Evolutionary conservation across 2,888 invertebrate species (phyloP), one percentile per base, ranked within the genome.

Genomic region (Cantharis lateralis): DNA sequence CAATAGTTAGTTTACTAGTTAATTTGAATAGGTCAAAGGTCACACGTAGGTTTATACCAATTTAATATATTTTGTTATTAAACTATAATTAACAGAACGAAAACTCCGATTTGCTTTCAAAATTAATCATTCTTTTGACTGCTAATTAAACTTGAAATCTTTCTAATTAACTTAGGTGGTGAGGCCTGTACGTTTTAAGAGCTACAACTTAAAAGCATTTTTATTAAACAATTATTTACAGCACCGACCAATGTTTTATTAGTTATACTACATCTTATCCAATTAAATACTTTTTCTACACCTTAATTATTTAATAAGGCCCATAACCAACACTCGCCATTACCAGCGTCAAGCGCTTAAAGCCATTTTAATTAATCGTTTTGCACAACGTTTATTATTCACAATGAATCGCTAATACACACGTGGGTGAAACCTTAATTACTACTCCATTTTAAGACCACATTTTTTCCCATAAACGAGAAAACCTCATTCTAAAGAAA

Each of bases 131-230:
- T 78, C 74, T 75, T 77, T 78, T 82, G 81, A 82, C 82, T 80
- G 80, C 78, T 80, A 82, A 82, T 82, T 82, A 82, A 82, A 81
- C 80, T 81, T 79, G 81, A 81, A 82, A 80, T 76, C 79, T 80
- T 78, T 79, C 81, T 78, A 79, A 81, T 82, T 80, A 81, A 79
- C 78, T 72, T 62, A 62, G 70, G 78, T 73, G 76, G 68, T 80
- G 73, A 78, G 72, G 72, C 72, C 76, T 75, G 16, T 48, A 24
- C 32, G 69, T 32, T 66, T 24, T 24, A 20, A 66, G 24, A 24
- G 18, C 20, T 66, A n/a, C 48, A 48, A 48, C 48, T 48, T 48
- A 48, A 48, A 48, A 48, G 48, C 24, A 66, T 24, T 66, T 66
- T 66, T 66, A 66, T 66, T 66, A 66, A 66, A 66, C 64, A 20